Evolutionary conservation across 2,113 vertebrate genomes (phyloP).

Genomic region (Epinephelus cyanopodus): DNA sequence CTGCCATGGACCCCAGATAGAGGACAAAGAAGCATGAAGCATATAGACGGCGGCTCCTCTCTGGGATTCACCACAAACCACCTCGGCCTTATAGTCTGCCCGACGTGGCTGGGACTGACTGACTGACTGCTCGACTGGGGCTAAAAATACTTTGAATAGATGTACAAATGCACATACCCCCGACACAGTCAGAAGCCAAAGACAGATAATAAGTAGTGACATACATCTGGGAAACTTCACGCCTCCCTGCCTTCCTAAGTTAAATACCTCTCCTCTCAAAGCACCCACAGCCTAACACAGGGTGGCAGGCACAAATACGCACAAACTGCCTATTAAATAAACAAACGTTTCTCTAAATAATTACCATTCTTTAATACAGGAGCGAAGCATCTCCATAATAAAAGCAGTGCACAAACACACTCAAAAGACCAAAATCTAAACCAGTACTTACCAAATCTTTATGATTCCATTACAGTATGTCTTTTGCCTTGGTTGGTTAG

Average conservation of each 20-base stretch:
- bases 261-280: conserved; percentile 2
- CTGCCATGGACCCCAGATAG: conserved; percentile 27
- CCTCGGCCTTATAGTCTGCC: conserved; percentile 25
- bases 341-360: neutral
- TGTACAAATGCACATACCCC: neutral
- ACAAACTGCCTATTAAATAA: neutral
- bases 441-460: neutral
- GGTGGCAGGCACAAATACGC: neutral
- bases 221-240: neutral
- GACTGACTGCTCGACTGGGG: conserved; percentile 21
- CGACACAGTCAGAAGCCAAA: neutral
- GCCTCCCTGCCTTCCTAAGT: conserved; percentile 1
- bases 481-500: conserved; percentile 1
- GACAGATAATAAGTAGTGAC: conserved; percentile 2
- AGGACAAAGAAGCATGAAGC: conserved; percentile 27
- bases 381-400: neutral
- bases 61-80: conserved; percentile 59
- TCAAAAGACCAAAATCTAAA: neutral
- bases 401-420: neutral
- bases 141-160: conserved; percentile 45
- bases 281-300: conserved; percentile 6
- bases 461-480: neutral
- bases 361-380: neutral
- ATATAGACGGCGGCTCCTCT: conserved; percentile 41
- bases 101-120: conserved; percentile 5